phyloP scores from a whole-genome alignment of 2,113 vertebrate species.

The Varanus komodoensis region DNA sequence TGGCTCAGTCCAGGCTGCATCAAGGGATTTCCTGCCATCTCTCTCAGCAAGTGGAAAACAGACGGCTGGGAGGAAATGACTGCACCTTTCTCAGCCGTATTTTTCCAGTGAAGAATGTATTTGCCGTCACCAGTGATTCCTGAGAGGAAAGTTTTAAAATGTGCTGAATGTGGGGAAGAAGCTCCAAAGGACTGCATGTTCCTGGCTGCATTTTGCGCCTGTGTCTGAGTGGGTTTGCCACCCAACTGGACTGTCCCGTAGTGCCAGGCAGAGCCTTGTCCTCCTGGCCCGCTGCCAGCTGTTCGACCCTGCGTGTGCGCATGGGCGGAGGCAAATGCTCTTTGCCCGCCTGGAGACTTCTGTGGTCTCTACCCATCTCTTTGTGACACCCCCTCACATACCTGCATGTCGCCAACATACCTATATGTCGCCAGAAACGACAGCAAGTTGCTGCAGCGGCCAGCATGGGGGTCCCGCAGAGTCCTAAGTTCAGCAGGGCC shows the following conservation, averaged over 20 bases:
- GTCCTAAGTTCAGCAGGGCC: too few relatives aligned
- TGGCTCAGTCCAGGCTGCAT: background rate
- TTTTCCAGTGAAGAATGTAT: background rate
- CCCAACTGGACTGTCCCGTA: background rate
- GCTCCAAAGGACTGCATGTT: background rate
- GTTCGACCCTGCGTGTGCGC: too few relatives aligned
- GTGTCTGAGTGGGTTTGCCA: background rate
- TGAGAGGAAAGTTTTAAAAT: rapidly evolving
- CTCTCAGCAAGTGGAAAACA: conserved; percentile 38
- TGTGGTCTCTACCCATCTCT: too few relatives aligned
- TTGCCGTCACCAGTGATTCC: rapidly evolving
- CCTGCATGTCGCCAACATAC: too few relatives aligned
- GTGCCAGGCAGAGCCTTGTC: background rate
- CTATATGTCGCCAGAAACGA: too few relatives aligned
- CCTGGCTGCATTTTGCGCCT: background rate
- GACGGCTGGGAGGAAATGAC: background rate
- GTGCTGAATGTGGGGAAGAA: too few relatives aligned
- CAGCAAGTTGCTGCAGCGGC: too few relatives aligned
- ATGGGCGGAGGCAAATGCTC: too few relatives aligned
- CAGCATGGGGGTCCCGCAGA: too few relatives aligned
- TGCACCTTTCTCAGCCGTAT: background rate
- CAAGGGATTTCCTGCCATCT: conserved; percentile 60
- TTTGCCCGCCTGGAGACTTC: too few relatives aligned
- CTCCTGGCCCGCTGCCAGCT: too few relatives aligned
- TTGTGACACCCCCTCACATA: too few relatives aligned